Conservation (phyloP, 2,888 invertebrate species). For the Eulithis prunata region DNA sequence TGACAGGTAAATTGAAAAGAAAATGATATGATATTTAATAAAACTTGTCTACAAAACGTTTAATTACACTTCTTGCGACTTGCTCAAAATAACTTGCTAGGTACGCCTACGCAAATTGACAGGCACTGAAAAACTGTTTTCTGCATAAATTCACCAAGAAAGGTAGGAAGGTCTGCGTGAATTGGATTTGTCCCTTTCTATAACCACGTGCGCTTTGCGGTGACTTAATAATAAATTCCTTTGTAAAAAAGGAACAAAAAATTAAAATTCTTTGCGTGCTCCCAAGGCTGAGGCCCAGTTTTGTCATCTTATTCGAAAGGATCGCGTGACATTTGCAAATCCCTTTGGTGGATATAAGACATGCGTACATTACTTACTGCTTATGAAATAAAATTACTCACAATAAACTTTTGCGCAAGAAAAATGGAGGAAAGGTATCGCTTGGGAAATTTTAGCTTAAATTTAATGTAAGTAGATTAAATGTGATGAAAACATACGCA, state of each 20-base stretch:
- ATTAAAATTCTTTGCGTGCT: constrained; percentile 77
- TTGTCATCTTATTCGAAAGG: constrained; percentile 71
- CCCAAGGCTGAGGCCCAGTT: constrained; percentile 65
- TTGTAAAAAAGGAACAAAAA: constrained; percentile 75
- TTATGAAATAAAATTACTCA: constrained; percentile 40
- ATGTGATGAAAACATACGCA: background rate
- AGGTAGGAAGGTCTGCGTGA: constrained; percentile 51
- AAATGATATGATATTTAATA: constrained; percentile 59
- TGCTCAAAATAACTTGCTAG: background rate
- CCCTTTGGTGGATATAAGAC: constrained; percentile 45
- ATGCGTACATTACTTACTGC: constrained; percentile 42
- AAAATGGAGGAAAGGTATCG: constrained; percentile 11
- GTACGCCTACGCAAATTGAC: background rate
- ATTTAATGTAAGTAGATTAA: constrained; percentile 6
- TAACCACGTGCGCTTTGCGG: constrained; percentile 68
- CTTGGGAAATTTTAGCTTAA: constrained; percentile 3
- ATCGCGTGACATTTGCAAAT: constrained; percentile 70
- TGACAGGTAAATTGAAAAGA: constrained; percentile 59
- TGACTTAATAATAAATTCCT: constrained; percentile 78
- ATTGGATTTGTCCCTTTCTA: constrained; percentile 61
- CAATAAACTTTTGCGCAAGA: constrained; percentile 27
- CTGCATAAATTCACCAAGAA: constrained; percentile 7
- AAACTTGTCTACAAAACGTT: constrained; percentile 53
- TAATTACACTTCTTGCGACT: background rate
- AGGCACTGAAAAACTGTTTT: constrained; percentile 10